These are phyloP conservation scores for Enteromius argenteus DNA, from an alignment of 2,797 vertebrate genomes.

Conservation along the genomic window DNA sequence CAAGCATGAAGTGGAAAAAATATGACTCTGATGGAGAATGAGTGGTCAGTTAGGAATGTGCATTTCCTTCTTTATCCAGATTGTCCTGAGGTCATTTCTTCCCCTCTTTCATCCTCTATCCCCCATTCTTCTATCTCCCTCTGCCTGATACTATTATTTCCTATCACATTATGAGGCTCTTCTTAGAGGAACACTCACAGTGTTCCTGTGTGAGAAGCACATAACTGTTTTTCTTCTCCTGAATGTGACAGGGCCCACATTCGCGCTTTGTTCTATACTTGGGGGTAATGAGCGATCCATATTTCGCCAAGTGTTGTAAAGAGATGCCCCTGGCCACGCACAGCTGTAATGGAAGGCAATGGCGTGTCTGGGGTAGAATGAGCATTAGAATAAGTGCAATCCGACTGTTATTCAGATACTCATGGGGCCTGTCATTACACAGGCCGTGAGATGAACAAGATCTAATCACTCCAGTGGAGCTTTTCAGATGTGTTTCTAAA, in stretches of 20 bases:
- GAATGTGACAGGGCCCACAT: conserved; percentile 66
- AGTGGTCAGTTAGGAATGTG: conserved; percentile 83
- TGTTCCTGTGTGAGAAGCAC: conserved; percentile 63
- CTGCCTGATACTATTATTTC: conserved; percentile 65
- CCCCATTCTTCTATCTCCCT: conserved; percentile 61
- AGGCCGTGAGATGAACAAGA: conserved; percentile 30
- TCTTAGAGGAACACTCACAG: conserved; percentile 60
- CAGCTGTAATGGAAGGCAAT: conserved; percentile 53
- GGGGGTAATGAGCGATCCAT: conserved; percentile 71
- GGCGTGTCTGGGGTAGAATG: conserved; percentile 60
- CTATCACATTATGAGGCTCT: conserved; percentile 68
- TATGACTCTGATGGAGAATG: conserved; percentile 82
- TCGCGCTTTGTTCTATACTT: conserved; percentile 59
- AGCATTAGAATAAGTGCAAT: conserved; percentile 65
- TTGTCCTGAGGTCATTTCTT: conserved; percentile 81
- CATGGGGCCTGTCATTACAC: conserved; percentile 53
- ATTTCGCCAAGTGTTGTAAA: conserved; percentile 71
- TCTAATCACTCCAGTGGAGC: conserved; percentile 30
- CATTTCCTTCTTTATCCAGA: conserved; percentile 72
- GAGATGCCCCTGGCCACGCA: conserved; percentile 65
- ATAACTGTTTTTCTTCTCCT: conserved; percentile 65
- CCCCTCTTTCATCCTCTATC: conserved; percentile 69
- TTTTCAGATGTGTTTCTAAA: conserved; percentile 8
- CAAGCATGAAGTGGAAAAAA: conserved; percentile 86
- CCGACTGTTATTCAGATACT: conserved; percentile 33